These are phyloP conservation scores for Julus scandinavius DNA, from an alignment of 2,888 invertebrate genomes.

Conservation along the genomic window DNA sequence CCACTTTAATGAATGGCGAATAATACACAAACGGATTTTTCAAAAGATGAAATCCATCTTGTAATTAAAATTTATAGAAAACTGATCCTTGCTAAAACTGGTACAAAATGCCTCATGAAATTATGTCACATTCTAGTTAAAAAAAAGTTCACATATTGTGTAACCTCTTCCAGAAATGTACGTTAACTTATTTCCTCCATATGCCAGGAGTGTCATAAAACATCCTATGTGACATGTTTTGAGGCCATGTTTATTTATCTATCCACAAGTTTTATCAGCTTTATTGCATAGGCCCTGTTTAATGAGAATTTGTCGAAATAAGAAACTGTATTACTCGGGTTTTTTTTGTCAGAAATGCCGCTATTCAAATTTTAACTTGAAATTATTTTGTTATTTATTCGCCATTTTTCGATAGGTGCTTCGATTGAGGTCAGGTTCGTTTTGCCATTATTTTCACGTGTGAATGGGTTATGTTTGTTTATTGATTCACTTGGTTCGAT, in stretches of 20 bases:
- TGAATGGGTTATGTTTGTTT: slow-evolving; percentile 39
- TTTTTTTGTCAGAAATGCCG: neutral
- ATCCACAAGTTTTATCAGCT: neutral
- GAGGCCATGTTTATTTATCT: slow-evolving; percentile 16
- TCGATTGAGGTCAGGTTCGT: slow-evolving; percentile 43
- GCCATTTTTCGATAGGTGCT: slow-evolving; percentile 36
- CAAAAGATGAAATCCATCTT: neutral
- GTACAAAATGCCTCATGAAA: neutral
- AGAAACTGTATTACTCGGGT: neutral
- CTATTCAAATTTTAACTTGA: slow-evolving; percentile 5
- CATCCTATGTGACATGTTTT: neutral
- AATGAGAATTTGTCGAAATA: neutral
- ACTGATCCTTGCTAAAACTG: neutral
- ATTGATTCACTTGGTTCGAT: neutral
- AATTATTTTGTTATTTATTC: slow-evolving; percentile 39
- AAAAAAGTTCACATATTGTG: neutral
- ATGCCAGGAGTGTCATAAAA: neutral
- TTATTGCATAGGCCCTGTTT: neutral
- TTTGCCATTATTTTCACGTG: slow-evolving; percentile 35
- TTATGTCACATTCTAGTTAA: neutral
- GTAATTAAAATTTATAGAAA: neutral
- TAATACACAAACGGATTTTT: no score
- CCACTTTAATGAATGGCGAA: no score
- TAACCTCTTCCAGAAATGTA: neutral
- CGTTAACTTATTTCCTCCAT: neutral